These are phyloP conservation scores for Poecilia wingei DNA, from an alignment of 2,797 vertebrate genomes.

Conservation along the genomic window DNA sequence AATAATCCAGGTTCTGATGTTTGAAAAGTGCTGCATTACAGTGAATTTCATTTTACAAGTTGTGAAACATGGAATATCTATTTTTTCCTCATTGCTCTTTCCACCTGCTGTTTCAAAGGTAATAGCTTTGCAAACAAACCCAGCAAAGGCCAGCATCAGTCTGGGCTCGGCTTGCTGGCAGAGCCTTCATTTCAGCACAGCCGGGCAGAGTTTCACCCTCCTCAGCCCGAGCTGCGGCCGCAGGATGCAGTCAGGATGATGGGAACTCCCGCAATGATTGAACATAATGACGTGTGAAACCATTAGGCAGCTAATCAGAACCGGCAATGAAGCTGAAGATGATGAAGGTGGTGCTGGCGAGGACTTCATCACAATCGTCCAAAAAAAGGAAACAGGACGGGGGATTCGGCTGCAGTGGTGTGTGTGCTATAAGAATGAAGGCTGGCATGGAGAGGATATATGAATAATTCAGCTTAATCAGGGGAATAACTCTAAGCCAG, in stretches of 20 bases:
- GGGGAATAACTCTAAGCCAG: not conserved
- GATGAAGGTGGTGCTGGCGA: constrained; percentile 54
- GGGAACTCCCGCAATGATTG: constrained; percentile 58
- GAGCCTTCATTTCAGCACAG: constrained; percentile 18
- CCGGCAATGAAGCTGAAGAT: constrained; percentile 57
- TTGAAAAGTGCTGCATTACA: constrained; percentile 14
- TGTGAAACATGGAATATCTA: not conserved
- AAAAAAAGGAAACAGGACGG: not conserved
- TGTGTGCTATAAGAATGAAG: not conserved
- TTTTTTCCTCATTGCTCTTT: not conserved
- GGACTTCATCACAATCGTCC: constrained; percentile 41
- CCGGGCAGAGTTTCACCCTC: not conserved
- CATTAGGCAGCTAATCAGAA: constrained; percentile 72
- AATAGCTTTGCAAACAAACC: not conserved
- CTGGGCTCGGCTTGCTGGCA: constrained; percentile 13
- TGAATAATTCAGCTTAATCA: constrained; percentile 34
- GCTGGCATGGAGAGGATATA: not conserved
- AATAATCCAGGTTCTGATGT: not conserved
- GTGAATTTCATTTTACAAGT: not conserved
- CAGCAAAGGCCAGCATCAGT: not conserved
- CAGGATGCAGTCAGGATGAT: constrained; percentile 44
- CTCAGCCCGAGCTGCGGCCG: constrained; percentile 17
- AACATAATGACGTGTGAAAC: constrained; percentile 74
- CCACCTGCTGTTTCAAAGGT: constrained; percentile 6
- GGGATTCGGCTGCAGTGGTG: constrained; percentile 23